phyloP scores from a whole-genome alignment of 2,888 invertebrate genomes.

The Sinohyriopsis cumingii region DNA sequence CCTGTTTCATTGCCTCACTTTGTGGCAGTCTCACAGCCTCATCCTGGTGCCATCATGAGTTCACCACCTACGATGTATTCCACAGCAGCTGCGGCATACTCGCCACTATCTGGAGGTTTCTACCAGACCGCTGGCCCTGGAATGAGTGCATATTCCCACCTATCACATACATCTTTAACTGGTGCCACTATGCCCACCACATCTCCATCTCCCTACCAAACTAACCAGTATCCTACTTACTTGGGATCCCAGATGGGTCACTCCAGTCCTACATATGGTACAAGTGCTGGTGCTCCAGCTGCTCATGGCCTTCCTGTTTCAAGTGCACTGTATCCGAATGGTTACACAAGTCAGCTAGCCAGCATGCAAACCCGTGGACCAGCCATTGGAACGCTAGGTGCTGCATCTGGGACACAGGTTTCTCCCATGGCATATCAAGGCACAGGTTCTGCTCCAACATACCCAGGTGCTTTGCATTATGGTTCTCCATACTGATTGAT shows the following conservation, averaged over 20 bases:
- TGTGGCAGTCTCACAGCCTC: conserved; percentile 15
- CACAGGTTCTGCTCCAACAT: too few relatives aligned
- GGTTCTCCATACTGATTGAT: too few relatives aligned
- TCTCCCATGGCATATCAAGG: too few relatives aligned
- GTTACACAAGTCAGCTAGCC: too few relatives aligned
- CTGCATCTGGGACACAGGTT: too few relatives aligned
- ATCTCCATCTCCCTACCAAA: conserved; percentile 5
- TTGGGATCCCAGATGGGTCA: conserved; percentile 9
- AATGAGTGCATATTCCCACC: too few relatives aligned
- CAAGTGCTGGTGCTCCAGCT: conserved; percentile 5
- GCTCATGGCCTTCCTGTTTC: background rate
- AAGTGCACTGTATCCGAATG: too few relatives aligned
- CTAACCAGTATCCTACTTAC: conserved; percentile 8
- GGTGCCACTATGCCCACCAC: conserved; percentile 8
- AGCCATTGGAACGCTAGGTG: too few relatives aligned
- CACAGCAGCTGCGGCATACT: conserved; percentile 3
- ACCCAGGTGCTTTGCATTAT: too few relatives aligned
- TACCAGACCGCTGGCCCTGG: too few relatives aligned
- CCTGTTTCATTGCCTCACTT: conserved; percentile 11
- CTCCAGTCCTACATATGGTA: conserved; percentile 10
- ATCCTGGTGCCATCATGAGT: conserved; percentile 9
- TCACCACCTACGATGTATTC: conserved; percentile 14
- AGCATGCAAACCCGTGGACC: too few relatives aligned
- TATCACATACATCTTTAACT: conserved; percentile 8
- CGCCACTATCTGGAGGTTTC: too few relatives aligned